These are phyloP conservation scores for Columba guinea DNA, from an alignment of 2,797 vertebrate species.

Conservation along the genomic window DNA sequence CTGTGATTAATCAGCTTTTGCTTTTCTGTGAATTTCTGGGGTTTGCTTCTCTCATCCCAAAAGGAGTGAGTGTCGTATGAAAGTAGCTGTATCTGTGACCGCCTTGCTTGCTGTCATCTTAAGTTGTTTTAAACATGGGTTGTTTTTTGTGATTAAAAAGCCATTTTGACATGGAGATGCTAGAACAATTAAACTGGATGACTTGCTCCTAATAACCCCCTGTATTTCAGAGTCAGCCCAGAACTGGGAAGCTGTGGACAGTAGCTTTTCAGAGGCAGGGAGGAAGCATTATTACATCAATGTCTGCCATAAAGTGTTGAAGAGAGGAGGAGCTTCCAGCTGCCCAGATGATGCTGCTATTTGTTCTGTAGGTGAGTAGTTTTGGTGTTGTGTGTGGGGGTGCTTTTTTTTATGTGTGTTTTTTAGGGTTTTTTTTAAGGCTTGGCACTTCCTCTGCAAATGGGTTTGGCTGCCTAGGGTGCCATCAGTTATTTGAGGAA, in stretches of 20 bases:
- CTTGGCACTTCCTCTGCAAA: background rate
- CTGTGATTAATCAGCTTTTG: background rate
- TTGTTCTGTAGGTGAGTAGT: slow-evolving; percentile 88
- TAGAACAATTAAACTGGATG: background rate
- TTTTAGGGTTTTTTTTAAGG: background rate
- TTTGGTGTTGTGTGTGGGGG: background rate
- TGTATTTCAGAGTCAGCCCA: slow-evolving; percentile 76
- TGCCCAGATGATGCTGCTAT: slow-evolving; percentile 85
- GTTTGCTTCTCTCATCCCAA: background rate
- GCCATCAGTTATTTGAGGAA: background rate
- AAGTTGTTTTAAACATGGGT: background rate
- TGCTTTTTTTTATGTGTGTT: background rate
- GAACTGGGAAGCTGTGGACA: slow-evolving; percentile 92
- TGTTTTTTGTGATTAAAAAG: background rate
- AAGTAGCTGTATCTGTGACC: background rate
- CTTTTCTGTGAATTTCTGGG: background rate
- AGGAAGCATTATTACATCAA: slow-evolving; percentile 87
- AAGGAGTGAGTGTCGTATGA: background rate
- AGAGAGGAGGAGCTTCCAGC: slow-evolving; percentile 70
- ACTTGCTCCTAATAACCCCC: background rate
- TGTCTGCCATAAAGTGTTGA: slow-evolving; percentile 88
- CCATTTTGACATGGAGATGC: background rate
- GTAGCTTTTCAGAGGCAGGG: slow-evolving; percentile 66
- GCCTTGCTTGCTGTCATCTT: background rate
- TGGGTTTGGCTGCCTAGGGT: background rate